A percentile compares a stretch with the other conserved stretches of the same genome.
These are phyloP conservation scores for Spheniscus humboldti DNA, from an alignment of 2,797 vertebrate genomes.

Conservation along the genomic window DNA sequence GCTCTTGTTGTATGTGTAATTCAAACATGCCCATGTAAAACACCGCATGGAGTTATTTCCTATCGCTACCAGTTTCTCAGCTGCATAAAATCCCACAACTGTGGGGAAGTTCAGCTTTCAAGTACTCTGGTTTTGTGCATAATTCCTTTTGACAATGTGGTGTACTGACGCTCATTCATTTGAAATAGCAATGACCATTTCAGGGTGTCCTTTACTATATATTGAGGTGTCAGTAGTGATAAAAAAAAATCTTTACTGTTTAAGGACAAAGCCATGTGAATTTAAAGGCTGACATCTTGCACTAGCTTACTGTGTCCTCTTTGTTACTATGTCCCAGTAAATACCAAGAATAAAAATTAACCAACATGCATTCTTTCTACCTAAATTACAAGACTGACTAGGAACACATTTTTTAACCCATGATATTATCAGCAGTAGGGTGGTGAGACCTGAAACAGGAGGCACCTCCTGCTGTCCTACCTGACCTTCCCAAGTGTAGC, in stretches of 20 bases:
- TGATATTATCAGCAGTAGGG: not conserved
- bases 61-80: constrained; percentile 36
- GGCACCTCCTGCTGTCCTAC: not conserved
- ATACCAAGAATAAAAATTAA: not conserved
- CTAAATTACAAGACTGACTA: not conserved
- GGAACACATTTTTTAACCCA: not conserved
- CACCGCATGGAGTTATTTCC: constrained; percentile 51
- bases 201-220: constrained; percentile 64
- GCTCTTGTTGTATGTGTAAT: constrained; percentile 64
- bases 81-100: constrained; percentile 57
- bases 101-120: constrained; percentile 41
- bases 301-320: not conserved
- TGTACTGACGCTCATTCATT: constrained; percentile 36
- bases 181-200: constrained; percentile 56
- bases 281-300: not conserved
- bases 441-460: not conserved
- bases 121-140: constrained; percentile 12
- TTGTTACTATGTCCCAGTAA: not conserved
- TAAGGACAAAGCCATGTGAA: constrained; percentile 20
- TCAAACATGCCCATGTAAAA: constrained; percentile 62
- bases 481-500: not conserved
- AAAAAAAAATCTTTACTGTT: constrained; percentile 25
- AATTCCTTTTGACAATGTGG: constrained; percentile 30
- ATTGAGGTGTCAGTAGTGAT: constrained; percentile 55
- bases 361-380: not conserved